Percentiles rank a stretch among this genome's conserved stretches.
phyloP scores from a whole-genome alignment of 2,113 vertebrate genomes.

The Nanorana parkeri region DNA sequence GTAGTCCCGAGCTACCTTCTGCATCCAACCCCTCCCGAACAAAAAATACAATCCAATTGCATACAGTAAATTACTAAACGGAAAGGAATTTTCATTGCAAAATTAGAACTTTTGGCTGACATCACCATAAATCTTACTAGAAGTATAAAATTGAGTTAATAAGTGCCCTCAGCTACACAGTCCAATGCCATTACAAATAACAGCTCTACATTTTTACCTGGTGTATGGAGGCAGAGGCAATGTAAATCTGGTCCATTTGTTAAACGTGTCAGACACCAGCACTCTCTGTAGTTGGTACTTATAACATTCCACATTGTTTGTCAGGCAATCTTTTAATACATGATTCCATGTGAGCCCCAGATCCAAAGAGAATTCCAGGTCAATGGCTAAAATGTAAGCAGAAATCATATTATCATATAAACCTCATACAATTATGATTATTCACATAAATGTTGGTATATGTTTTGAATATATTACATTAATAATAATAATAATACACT shows the following conservation, averaged over 20 bases:
- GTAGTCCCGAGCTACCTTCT: too few relatives aligned
- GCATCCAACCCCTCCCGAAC: too few relatives aligned
- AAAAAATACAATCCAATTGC: too few relatives aligned
- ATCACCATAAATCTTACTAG: too few relatives aligned
- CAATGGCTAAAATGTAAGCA: constrained; percentile 80
- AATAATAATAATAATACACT: too few relatives aligned
- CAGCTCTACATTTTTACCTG: constrained; percentile 73
- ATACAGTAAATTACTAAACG: too few relatives aligned
- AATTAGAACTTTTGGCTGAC: too few relatives aligned
- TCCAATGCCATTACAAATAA: too few relatives aligned
- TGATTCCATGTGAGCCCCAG: constrained; percentile 92
- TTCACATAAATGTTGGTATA: neutral
- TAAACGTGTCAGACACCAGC: constrained; percentile 93
- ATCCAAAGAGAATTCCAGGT: constrained; percentile 93
- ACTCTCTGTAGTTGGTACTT: constrained; percentile 90
- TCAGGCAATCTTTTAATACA: constrained; percentile 89
- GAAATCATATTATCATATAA: neutral
- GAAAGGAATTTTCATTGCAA: too few relatives aligned
- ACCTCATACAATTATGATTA: neutral
- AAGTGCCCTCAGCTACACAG: too few relatives aligned
- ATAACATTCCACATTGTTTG: constrained; percentile 90
- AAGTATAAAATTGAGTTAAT: too few relatives aligned
- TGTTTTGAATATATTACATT: too few relatives aligned
- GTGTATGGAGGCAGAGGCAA: constrained; percentile 90
- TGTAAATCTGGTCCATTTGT: constrained; percentile 95